These are phyloP conservation scores for Pyrochroa serraticornis DNA, from an alignment of 2,888 invertebrate species.

Conservation along the genomic window DNA sequence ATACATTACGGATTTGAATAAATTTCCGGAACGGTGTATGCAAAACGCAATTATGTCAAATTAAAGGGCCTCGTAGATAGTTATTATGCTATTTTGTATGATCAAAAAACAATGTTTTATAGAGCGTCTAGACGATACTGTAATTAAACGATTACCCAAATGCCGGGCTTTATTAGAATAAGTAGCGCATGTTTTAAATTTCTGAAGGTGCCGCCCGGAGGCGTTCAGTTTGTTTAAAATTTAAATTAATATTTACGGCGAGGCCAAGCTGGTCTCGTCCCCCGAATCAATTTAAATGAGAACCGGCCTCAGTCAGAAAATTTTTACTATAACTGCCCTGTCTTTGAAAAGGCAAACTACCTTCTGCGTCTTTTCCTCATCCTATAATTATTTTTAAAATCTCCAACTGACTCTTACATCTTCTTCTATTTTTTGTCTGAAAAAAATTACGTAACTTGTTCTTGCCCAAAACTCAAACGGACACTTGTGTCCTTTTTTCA, in stretches of 20 bases:
- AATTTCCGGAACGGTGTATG: conserved; percentile 7
- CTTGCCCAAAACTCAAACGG: no score
- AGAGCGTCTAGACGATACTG: conserved; percentile 27
- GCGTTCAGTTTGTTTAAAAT: conserved; percentile 19
- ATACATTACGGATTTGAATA: conserved; percentile 27
- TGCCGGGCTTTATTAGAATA: conserved; percentile 31
- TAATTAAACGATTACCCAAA: conserved; percentile 32
- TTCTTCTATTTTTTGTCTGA: no score
- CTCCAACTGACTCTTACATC: no score
- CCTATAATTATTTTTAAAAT: no score
- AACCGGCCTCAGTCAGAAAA: background rate
- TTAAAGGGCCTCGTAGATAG: conserved; percentile 28
- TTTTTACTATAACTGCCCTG: no score
- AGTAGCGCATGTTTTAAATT: conserved; percentile 30
- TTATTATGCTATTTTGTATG: conserved; percentile 42
- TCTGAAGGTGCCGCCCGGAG: no score
- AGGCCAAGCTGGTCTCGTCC: conserved; percentile 9
- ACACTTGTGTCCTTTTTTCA: no score
- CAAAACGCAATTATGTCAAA: conserved; percentile 24
- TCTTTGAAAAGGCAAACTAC: background rate
- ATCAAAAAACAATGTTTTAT: conserved; percentile 45
- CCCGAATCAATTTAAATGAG: background rate
- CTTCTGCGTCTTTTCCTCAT: no score
- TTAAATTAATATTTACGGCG: conserved; percentile 24
- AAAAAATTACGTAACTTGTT: no score